phyloP scores from a whole-genome alignment of 1,140 invertebrate genomes.

The Leguminivora glycinivorella region DNA sequence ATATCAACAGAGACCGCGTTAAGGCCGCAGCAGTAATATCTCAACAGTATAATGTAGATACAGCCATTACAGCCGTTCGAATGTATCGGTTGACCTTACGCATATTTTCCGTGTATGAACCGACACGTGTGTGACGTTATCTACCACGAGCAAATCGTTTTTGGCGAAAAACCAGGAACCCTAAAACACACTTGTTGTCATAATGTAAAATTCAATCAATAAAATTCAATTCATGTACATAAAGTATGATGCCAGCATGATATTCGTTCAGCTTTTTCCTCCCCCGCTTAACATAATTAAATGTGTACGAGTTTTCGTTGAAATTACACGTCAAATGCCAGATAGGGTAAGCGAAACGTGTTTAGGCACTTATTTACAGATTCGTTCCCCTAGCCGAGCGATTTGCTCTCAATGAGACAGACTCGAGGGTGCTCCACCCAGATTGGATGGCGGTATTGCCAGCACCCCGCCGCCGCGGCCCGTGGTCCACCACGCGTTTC shows the following conservation, averaged over 20 bases:
- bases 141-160: too few species aligned
- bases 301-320: not conserved
- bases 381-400: slow-evolving; percentile 38
- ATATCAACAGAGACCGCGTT: not conserved
- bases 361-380: slow-evolving; percentile 36
- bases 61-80: too few species aligned
- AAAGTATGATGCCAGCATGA: not conserved
- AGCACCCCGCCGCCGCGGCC: slow-evolving; percentile 38
- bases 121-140: too few species aligned
- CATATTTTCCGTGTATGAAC: too few species aligned
- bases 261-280: not conserved
- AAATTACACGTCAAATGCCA: slow-evolving; percentile 20
- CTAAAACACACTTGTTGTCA: too few species aligned
- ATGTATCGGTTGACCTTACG: too few species aligned
- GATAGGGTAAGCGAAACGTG: slow-evolving; percentile 16
- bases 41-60: too few species aligned
- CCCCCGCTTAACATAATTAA: not conserved
- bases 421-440: slow-evolving; percentile 56
- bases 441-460: slow-evolving; percentile 74
- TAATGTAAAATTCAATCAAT: too few species aligned
- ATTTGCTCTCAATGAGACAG: slow-evolving; percentile 63
- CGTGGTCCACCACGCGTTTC: slow-evolving; percentile 35
- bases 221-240: not conserved
- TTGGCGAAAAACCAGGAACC: too few species aligned
- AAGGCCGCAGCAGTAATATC: too few species aligned